Base-by-base conservation (phyloP, 2,113 vertebrate species). In the Oenanthe melanoleuca region DNA sequence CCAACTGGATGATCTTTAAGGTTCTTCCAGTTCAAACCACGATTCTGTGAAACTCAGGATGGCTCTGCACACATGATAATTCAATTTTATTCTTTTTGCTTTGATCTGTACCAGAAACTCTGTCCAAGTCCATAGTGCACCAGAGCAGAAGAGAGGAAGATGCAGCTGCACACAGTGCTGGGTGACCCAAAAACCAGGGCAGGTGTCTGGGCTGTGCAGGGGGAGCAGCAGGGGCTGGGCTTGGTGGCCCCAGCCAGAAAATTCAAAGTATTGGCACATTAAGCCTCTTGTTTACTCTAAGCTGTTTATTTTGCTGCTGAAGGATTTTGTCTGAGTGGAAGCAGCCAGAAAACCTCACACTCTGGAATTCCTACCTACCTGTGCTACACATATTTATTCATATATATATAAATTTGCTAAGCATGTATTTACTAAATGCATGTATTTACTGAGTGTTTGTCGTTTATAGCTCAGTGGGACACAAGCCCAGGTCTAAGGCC, bases 281-380 rank as follows among this genome's bases (percentile, higher is more conserved):
- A 61, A 93, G 89, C 86, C 53, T 79, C 86, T 86, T 75, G 84
- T 91, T 92, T 91, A 87, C 53, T 65, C 33, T 79, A 69, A 96
- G 77, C 89, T 89, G 87, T 93, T 96, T 93, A 33, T 97, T 95
- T 92, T 92, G 78, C 94, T 87, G 78, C 91, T 47, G 29, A 42
- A 87, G 86, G 50, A 11, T 67, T 87, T 73, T 86, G 74, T 70
- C 78, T 47, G 60, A 78, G 23, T 45, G 88, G 61, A 63, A 78
- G 80, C 57, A 84, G 73, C 50, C 56, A 66, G 75, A 31, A 72
- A 78, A 42, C 31, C 20, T 85, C 38, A 5, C 0, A 2, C 37
- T 53, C 69, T 80, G 80, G 49, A 87, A 75, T 89, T 72, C 61
- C 80, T 1, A 2, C 80, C 73, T 75, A 55, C 80, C 70, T 59